Evolutionary conservation across 2,888 invertebrate species (phyloP), one percentile per base, ranked within the genome.

Genomic region (Encarsia formosa): DNA sequence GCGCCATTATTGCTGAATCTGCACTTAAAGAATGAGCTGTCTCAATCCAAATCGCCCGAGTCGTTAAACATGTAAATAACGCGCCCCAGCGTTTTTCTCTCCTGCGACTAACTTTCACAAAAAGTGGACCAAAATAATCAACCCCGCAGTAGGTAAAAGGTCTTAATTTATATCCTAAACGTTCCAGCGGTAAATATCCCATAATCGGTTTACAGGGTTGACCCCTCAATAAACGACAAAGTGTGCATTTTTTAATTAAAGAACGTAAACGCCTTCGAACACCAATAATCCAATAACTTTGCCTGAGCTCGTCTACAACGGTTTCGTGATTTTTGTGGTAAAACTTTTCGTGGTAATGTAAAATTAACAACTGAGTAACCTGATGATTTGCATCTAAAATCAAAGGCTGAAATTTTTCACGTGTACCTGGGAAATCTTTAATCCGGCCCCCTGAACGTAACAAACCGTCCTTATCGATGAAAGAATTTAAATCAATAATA

Each of bases 1-100:
- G 4, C 2, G 43, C 43, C 31, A 43, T 43, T 13, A 43, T 32
- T 4, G 43, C 43, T 5, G 43, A 43, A 20, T 32, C 32, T 11
- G 43, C 16, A 22, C 32, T 43, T 5, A 43, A 22, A 15, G 32
- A 32, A n/a, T 43, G 43, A 2, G 26, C 29, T 9, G 29, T n/a
- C n/a, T n/a, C n/a, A n/a, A n/a, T n/a, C n/a, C n/a, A n/a, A n/a
- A n/a, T n/a, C n/a, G n/a, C n/a, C n/a, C n/a, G n/a, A n/a, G n/a
- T n/a, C n/a, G n/a, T n/a, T n/a, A n/a, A n/a, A n/a, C n/a, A n/a
- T n/a, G n/a, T n/a, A n/a, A n/a, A n/a, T n/a, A n/a, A n/a, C n/a
- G n/a, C n/a, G n/a, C n/a, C n/a, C n/a, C n/a, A 29, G 4, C 24
- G 4, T 24, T 40, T 40, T 40, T 40, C 23, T 11, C 11, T 13